Conservation (phyloP, 2,113 vertebrate genomes). For the Seriola dumerili region DNA sequence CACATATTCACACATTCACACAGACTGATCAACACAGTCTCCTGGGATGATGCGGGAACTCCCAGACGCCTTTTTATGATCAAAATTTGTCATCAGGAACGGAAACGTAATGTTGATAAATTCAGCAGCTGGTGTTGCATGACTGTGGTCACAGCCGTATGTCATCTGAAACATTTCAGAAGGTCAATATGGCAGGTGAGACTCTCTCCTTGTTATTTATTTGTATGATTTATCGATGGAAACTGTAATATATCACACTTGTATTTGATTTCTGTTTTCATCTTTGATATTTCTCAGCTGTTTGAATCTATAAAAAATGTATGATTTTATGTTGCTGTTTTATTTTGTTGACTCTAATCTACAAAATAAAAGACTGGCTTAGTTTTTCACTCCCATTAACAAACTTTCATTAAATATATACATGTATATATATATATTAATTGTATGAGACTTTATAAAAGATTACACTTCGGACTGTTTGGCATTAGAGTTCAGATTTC, state of each 20-base stretch:
- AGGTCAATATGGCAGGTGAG: not conserved
- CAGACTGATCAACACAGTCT: not conserved
- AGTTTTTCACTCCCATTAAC: not conserved
- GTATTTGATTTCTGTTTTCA: not conserved
- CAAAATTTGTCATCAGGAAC: conserved; percentile 21
- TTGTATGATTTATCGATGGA: conserved; percentile 38
- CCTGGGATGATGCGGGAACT: conserved; percentile 13
- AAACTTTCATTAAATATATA: not conserved
- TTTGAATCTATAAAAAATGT: not conserved
- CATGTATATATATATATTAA: not conserved
- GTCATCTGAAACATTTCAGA: conserved; percentile 18
- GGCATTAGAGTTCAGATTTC: no score
- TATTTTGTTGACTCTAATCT: not conserved
- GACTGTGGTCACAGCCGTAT: conserved; percentile 1
- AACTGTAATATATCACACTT: conserved; percentile 6
- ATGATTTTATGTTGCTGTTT: not conserved
- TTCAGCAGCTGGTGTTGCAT: conserved; percentile 1
- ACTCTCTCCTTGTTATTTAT: conserved; percentile 26
- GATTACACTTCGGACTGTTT: no score
- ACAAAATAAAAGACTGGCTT: not conserved
- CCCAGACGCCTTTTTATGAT: conserved; percentile 8
- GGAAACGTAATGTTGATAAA: conserved; percentile 40
- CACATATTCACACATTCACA: conserved; percentile 1
- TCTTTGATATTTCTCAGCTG: not conserved
- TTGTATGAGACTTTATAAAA: not conserved